Base-by-base conservation (phyloP, 2,888 invertebrate species). In the Caenorhabditis imperialis region DNA sequence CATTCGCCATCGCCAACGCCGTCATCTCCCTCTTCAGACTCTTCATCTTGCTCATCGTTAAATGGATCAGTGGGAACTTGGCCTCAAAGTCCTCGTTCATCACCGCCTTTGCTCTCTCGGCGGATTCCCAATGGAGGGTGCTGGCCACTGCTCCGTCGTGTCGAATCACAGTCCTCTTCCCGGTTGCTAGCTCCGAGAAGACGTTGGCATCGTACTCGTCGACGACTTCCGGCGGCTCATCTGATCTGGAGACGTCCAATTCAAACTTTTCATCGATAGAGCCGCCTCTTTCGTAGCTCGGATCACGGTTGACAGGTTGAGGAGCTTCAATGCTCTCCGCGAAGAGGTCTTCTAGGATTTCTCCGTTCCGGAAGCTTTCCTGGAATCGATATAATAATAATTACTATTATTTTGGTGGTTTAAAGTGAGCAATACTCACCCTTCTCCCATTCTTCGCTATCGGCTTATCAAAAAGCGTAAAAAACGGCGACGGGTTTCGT, bases 71-170 rank as follows among this genome's bases (percentile, higher is more conserved):
- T 0, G 98, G 98, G 90, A 96, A 98, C 88, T 94, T 94, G 84
- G 94, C 95, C 82, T 92, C 92, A 88, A 98, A 98, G 89, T 96
- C 96, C 88, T 97, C 97, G 89, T 98, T 98, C 48, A 98, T 91
- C 89, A 97, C 96, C 89, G 95, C 95, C 90, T 98, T 98, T 81
- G 97, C 90, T 89, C 96, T 96, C n/a, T 76, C 77, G 1, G 51
- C 33, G 4, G 62, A 48, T 27, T 58, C 58, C 20, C 51, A 79
- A 10, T 79, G 78, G 10, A 81, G 47, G 0, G 78, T 78, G 12
- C 73, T 73, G 78, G 90, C 90, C 86, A 90, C 87, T 77, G 90
- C 90, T 6, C 90, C 90, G 8, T 89, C 86, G 78, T 90, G 90
- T 20, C 89, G 89, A 45, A 91, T 87, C 22, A 90, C 88, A 22